Evolutionary conservation across 2,888 invertebrate species (phyloP).

Genomic region (Latrodectus elegans): DNA sequence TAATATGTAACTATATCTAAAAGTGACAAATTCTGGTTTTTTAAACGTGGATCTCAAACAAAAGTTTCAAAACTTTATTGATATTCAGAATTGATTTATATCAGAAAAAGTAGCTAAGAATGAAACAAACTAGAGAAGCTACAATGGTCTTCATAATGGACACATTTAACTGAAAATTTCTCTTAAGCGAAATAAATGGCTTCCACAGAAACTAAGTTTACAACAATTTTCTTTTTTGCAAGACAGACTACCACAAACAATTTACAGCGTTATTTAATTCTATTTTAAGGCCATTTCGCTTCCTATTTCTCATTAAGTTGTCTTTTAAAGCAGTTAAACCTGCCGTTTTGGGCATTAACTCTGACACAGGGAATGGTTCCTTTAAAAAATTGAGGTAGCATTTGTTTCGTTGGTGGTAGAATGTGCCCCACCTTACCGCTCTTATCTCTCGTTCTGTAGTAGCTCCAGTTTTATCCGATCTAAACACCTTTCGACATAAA

Average conservation of each 20-base stretch:
- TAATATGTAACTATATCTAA: no score
- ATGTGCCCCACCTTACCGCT: not conserved
- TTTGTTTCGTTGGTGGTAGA: slow-evolving; percentile 9
- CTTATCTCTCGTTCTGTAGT: not conserved
- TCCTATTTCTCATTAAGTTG: slow-evolving; percentile 37
- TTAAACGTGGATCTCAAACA: no score
- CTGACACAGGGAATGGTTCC: slow-evolving; percentile 6
- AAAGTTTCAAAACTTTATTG: not conserved
- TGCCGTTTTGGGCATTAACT: slow-evolving; percentile 24
- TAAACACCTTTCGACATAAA: not conserved
- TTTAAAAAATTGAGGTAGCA: slow-evolving; percentile 14
- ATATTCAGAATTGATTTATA: not conserved
- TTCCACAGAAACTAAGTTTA: not conserved
- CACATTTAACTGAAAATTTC: no score
- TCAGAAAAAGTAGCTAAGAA: not conserved
- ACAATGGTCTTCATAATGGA: not conserved
- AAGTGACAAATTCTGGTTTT: no score
- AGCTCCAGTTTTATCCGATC: not conserved
- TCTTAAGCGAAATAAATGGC: not conserved
- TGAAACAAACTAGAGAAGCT: slow-evolving; percentile 7
- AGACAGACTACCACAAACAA: slow-evolving; percentile 18
- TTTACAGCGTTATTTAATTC: slow-evolving; percentile 46
- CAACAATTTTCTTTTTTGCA: slow-evolving; percentile 19
- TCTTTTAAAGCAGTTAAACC: slow-evolving; percentile 34
- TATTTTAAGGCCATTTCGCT: slow-evolving; percentile 35